Percentiles rank a stretch among this genome's conserved stretches.
phyloP scores from a whole-genome alignment of 1,140 invertebrate genomes.

The Trachymyrmex cornetzi region DNA sequence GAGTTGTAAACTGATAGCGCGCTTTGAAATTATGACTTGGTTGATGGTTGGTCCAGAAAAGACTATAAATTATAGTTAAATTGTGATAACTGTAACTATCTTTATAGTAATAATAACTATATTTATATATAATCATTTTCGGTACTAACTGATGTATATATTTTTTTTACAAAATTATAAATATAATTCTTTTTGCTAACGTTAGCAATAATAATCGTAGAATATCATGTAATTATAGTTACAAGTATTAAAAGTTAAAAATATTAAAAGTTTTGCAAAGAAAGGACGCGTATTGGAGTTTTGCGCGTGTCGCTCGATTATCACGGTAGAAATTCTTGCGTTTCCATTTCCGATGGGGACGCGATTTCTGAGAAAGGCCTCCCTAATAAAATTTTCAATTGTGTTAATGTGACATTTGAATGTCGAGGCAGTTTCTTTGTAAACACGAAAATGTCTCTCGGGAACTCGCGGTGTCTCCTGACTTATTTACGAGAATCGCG shows the following conservation, averaged over 20 bases:
- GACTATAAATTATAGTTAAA: too few relatives aligned
- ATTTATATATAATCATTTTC: too few relatives aligned
- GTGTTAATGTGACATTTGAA: conserved; percentile 39
- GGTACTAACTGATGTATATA: too few relatives aligned
- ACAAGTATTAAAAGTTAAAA: too few relatives aligned
- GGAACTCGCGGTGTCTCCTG: not conserved
- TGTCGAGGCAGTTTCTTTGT: conserved; percentile 7
- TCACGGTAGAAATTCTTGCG: not conserved
- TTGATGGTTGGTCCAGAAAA: too few relatives aligned
- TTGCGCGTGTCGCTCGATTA: not conserved
- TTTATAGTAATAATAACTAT: too few relatives aligned
- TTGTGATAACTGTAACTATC: too few relatives aligned
- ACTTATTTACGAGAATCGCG: conserved; percentile 71
- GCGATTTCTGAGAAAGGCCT: not conserved
- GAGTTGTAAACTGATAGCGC: not conserved
- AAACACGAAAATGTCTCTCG: conserved; percentile 12
- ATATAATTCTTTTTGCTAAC: too few relatives aligned
- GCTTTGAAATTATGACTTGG: not conserved
- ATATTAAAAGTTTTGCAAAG: too few relatives aligned
- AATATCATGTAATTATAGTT: too few relatives aligned
- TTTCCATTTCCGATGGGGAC: not conserved
- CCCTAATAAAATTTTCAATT: conserved; percentile 28
- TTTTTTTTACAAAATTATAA: too few relatives aligned
- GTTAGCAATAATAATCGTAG: too few relatives aligned
- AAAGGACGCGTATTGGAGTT: not conserved